A percentile compares a stretch with the other conserved stretches of the same genome.
Conservation (phyloP, 2,888 invertebrate species). For the Cylindroiulus punctatus region DNA sequence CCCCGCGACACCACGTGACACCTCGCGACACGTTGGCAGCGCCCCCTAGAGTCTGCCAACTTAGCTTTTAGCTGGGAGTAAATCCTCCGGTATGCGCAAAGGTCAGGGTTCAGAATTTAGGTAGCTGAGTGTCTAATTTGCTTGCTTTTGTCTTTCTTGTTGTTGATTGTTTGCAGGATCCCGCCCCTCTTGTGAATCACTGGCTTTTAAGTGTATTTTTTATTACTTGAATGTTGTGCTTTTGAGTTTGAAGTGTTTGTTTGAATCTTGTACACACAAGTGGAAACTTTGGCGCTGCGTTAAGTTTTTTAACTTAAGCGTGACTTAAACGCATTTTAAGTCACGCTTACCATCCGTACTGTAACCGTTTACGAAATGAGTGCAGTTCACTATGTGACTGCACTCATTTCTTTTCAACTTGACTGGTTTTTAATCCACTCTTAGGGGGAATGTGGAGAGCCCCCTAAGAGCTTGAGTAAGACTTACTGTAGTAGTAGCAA, state of each 20-base stretch:
- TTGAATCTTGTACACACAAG: neutral
- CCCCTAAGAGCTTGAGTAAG: neutral
- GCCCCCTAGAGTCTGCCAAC: neutral
- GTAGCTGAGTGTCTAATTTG: conserved; percentile 15
- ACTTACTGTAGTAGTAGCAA: neutral
- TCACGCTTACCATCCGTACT: neutral
- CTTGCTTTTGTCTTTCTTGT: neutral
- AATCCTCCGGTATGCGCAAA: neutral
- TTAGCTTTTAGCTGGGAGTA: neutral
- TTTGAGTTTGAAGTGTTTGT: neutral
- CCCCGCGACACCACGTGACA: neutral
- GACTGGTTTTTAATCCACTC: neutral
- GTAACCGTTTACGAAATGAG: neutral
- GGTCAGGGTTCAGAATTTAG: neutral
- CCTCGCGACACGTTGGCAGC: neutral
- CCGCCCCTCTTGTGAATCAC: neutral
- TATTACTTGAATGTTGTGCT: neutral
- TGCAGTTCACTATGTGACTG: neutral
- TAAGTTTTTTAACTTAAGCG: neutral
- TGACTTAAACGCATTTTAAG: neutral
- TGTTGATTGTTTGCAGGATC: neutral
- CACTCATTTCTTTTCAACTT: neutral
- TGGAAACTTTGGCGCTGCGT: neutral
- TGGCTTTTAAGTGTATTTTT: conserved; percentile 1
- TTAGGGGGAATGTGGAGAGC: neutral